Percentiles rank a stretch among this genome's conserved stretches.
Evolutionary conservation across 2,797 vertebrate genomes (phyloP).

Genomic region (Sebastes minor): DNA sequence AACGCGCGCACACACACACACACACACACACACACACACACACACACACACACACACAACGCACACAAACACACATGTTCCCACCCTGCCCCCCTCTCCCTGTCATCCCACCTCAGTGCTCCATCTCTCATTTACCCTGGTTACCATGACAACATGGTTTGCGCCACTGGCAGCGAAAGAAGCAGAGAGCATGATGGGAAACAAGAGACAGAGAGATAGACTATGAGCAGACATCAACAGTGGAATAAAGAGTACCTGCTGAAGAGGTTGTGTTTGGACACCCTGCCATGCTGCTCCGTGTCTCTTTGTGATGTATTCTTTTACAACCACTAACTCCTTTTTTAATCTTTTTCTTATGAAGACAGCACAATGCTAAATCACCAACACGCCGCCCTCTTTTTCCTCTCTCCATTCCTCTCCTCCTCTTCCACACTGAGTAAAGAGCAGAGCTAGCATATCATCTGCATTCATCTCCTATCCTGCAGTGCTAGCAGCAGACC

Average conservation of each 20-base stretch:
- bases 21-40: neutral
- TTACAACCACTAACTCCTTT: too few species aligned
- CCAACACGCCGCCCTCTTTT: neutral
- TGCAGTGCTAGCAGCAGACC: neutral
- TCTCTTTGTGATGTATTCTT: too few species aligned
- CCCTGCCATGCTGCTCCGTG: too few species aligned
- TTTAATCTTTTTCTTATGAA: too few species aligned
- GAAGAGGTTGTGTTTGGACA: neutral
- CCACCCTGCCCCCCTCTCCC: neutral
- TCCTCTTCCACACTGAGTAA: neutral
- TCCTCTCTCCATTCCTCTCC: neutral
- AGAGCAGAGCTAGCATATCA: slow-evolving; percentile 4
- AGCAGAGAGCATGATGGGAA: slow-evolving; percentile 46
- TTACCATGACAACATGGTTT: slow-evolving; percentile 72
- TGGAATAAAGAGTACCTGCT: slow-evolving; percentile 16
- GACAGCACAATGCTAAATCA: too few species aligned
- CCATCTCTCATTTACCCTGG: slow-evolving; percentile 66
- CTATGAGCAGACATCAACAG: slow-evolving; percentile 30
- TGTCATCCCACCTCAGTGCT: slow-evolving; percentile 56
- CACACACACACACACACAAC: slow-evolving; percentile 2
- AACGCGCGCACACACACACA: too few species aligned
- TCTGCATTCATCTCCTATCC: neutral
- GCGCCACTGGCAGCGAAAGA: slow-evolving; percentile 49
- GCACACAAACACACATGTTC: slow-evolving; percentile 6
- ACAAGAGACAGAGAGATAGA: neutral